Base-by-base conservation (phyloP, 1,140 invertebrate species). In the Pseudobourletiella spinata region DNA sequence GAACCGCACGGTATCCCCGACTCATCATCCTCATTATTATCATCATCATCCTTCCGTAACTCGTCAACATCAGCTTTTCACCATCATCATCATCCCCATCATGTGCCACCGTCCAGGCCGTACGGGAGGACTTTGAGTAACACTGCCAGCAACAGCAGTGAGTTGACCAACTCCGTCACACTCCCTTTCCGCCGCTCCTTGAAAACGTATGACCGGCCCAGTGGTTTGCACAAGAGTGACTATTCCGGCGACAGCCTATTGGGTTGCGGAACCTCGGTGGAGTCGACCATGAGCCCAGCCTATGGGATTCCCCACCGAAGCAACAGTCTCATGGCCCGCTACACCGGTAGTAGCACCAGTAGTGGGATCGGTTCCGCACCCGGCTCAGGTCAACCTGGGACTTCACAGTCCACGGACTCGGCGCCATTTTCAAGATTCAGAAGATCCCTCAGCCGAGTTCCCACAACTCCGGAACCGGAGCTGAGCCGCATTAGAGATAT, bases 111-210 rank as follows among this genome's bases (percentile, higher is more conserved):
- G 30, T 22, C 29, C 25, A 43, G 60, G 16, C 11, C 44, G 14
- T 67, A 67, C 55, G 15, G 25, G n/a, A 16, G 66, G 22, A 61
- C 66, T 18, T 43, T 67, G 58, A 67, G 66, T 39, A 63, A 67
- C 48, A 35, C 48, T n/a, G n/a, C n/a, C n/a, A n/a, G n/a, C n/a
- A n/a, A n/a, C n/a, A n/a, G n/a, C n/a, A 46, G 57, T 8, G 57
- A 58, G 22, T 28, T 29, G 3, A 26, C 43, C 15, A 46, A 43
- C 4, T 22, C 52, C 2, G 48, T 48, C 18, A 56, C 63, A 4
- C 58, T 65, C 26, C 63, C 63, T 3, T 57, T 64, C 22, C 42
- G 59, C 16, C 35, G 63, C 24, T 52, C 57, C 14, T 16, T 64
- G n/a, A 64, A 59, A 16, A 58, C 39, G 26, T 59, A 59, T 29